These are phyloP conservation scores for Chelonoidis abingdonii DNA, from an alignment of 2,113 vertebrate genomes.

Conservation along the genomic window DNA sequence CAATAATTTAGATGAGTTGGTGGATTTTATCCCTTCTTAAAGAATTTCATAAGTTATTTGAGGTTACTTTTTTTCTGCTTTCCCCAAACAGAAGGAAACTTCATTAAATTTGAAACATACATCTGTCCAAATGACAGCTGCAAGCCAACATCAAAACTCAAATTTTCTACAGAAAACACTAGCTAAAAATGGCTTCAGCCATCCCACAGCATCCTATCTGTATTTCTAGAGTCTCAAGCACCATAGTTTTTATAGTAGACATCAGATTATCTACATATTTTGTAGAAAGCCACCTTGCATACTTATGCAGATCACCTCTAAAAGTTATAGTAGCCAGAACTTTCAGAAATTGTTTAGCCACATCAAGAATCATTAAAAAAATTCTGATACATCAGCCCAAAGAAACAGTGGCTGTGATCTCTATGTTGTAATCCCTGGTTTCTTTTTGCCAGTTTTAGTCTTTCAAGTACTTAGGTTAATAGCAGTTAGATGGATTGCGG, in stretches of 20 bases:
- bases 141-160: neutral
- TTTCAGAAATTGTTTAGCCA: neutral
- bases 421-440: neutral
- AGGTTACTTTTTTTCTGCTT: neutral
- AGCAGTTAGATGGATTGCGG: neutral
- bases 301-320: neutral
- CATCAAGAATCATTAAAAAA: neutral
- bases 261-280: neutral
- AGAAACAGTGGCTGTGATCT: neutral
- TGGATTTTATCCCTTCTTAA: neutral
- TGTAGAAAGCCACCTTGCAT: neutral
- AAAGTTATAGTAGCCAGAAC: neutral
- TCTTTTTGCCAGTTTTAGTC: neutral
- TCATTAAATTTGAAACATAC: neutral
- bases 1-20: neutral
- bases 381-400: neutral
- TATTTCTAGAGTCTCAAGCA: neutral
- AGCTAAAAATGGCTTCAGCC: neutral
- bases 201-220: fast-evolving
- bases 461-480: neutral
- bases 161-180: neutral
- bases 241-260: neutral
- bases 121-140: fast-evolving
- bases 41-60: neutral
- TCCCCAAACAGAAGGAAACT: neutral